Evolutionary conservation across 2,888 invertebrate species (phyloP), one percentile per base, ranked within the genome.

Genomic region (Nymphalis polychloros): DNA sequence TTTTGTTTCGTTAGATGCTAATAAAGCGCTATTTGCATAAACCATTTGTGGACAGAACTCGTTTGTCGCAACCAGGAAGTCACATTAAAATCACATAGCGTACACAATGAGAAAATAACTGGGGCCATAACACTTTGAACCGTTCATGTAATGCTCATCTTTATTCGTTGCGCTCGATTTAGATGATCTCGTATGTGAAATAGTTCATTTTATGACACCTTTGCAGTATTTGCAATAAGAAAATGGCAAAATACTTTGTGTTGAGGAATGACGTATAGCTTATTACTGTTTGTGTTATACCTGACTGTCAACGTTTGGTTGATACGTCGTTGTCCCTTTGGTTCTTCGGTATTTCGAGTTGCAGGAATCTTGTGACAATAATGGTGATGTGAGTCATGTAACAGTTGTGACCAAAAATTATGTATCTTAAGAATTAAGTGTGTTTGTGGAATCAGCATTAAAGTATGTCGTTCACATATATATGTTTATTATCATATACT

Each of bases 31-130:
- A 71, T 75, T 74, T 74, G 64, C 74, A 72, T 74, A 71, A 67
- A 57, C 68, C 64, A 72, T 74, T 70, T 60, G 68, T 62, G 70
- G 64, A 72, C 72, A 69, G 69, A 59, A 72, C 72, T 47, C 50
- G 67, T 71, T 74, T 73, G 69, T 69, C 60, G 70, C 66, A 69
- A 76, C 76, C 74, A 78, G 81, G 80, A 81, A 80, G 68, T 63
- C 70, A 68, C 73, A 76, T 77, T 78, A 79, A 62, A 74, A 65
- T 62, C 70, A 62, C 69, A 77, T 77, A 81, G 71, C 77, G 64
- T 71, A 67, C 72, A 75, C 74, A 79, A 78, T 78, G 64, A 68
- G 71, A 71, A 73, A 75, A 77, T 75, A 77, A 76, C 65, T 57
- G 41, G n/a, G 48, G 61, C 31, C 57, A 67, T 67, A 52, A 48